phyloP scores from a whole-genome alignment of 2,797 vertebrate genomes.

The Schizothorax lantsangensis region DNA sequence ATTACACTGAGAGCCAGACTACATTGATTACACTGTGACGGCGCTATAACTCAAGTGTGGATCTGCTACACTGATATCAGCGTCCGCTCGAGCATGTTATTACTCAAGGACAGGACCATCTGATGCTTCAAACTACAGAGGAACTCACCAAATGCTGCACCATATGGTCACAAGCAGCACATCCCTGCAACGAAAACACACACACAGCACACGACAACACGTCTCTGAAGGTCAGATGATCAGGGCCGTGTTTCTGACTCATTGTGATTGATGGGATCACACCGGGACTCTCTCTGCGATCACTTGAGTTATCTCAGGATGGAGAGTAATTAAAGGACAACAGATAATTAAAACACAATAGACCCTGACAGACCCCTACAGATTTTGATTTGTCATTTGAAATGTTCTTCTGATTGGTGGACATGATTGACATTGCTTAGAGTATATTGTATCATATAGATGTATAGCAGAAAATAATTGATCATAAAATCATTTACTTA shows the following conservation, averaged over 20 bases:
- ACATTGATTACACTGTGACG: not conserved
- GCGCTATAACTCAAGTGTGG: not conserved
- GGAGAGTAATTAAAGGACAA: slow-evolving; percentile 73
- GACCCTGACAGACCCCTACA: slow-evolving; percentile 55
- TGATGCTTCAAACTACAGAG: slow-evolving; percentile 22
- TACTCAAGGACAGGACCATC: slow-evolving; percentile 25
- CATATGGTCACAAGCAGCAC: slow-evolving; percentile 55
- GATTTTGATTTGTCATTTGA: not conserved
- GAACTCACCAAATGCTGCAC: slow-evolving; percentile 45
- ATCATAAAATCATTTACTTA: not conserved
- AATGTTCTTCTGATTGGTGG: not conserved
- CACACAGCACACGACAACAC: not conserved
- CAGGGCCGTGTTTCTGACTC: not conserved
- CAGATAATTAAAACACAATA: slow-evolving; percentile 73
- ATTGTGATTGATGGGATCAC: slow-evolving; percentile 1
- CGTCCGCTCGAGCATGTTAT: slow-evolving; percentile 6
- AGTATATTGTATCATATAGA: no score
- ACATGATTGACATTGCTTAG: not conserved
- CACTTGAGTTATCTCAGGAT: slow-evolving; percentile 55
- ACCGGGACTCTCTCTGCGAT: slow-evolving; percentile 13
- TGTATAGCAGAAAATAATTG: not conserved
- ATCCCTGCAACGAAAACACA: not conserved
- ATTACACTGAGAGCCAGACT: no score
- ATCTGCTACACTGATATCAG: not conserved
- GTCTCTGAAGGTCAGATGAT: slow-evolving; percentile 20